Evolutionary conservation across 2,797 vertebrate species (phyloP).

Genomic region (Pagetopsis macropterus): DNA sequence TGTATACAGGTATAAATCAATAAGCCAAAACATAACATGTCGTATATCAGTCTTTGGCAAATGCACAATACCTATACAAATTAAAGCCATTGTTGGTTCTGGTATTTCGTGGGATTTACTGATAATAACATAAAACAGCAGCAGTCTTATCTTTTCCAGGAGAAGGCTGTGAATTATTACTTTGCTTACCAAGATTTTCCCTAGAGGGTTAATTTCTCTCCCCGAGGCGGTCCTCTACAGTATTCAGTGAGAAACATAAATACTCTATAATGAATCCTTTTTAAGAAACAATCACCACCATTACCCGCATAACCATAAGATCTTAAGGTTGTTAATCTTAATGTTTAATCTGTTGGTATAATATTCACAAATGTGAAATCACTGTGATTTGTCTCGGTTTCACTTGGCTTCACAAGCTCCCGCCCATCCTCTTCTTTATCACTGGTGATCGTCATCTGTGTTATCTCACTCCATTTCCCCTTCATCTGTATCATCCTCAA

Average conservation of each 20-base stretch:
- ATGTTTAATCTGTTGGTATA: neutral
- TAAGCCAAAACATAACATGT: neutral
- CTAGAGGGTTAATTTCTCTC: conserved; percentile 6
- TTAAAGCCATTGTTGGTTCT: neutral
- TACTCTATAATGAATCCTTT: neutral
- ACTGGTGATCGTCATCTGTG: conserved; percentile 26
- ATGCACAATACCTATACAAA: neutral
- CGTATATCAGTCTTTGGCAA: neutral
- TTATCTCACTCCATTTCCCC: conserved; percentile 56
- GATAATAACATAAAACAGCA: conserved; percentile 12
- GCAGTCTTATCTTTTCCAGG: neutral
- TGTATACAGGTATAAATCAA: neutral
- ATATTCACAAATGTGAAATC: conserved; percentile 11
- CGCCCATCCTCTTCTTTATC: conserved; percentile 8
- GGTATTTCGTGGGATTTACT: neutral
- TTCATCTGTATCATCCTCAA: conserved; percentile 41
- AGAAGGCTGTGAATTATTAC: conserved; percentile 21
- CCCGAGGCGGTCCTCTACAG: neutral
- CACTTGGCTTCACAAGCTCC: conserved; percentile 27
- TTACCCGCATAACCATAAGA: neutral
- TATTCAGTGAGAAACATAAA: conserved; percentile 4
- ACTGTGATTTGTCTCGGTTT: conserved; percentile 33
- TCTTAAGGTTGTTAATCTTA: neutral
- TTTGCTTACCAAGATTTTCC: neutral
- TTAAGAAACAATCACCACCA: neutral